Percentiles rank a stretch among this genome's conserved stretches.
Conservation (phyloP, 2,113 vertebrate species). For the Cairina moschata region DNA sequence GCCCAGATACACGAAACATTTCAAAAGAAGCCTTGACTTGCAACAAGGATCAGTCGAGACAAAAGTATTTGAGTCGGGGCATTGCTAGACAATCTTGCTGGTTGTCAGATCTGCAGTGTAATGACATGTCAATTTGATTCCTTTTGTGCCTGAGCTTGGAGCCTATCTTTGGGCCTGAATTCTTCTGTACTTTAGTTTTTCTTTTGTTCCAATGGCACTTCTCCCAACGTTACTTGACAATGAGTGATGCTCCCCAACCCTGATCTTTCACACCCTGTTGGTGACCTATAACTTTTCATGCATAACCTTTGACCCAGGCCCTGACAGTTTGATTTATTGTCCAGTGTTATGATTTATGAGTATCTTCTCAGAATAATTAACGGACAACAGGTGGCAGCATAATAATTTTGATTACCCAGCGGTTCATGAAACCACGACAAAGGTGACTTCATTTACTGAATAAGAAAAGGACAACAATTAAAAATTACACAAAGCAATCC, state of each 20-base stretch:
- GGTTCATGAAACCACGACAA: conserved; percentile 87
- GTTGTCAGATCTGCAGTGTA: conserved; percentile 82
- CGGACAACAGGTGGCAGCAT: conserved; percentile 98
- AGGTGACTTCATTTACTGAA: conserved; percentile 87
- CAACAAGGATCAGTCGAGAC: conserved; percentile 69
- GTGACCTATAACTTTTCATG: conserved; percentile 94
- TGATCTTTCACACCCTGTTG: conserved; percentile 90
- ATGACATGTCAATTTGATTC: conserved; percentile 91
- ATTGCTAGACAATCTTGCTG: conserved; percentile 79
- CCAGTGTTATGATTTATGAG: conserved; percentile 99
- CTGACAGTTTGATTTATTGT: conserved; percentile 99
- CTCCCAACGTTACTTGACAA: conserved; percentile 92
- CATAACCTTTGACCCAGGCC: conserved; percentile 88
- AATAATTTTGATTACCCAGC: conserved; percentile 88
- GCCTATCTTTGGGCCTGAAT: conserved; percentile 79
- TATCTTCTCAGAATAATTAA: conserved; percentile 98
- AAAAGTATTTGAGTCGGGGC: conserved; percentile 66
- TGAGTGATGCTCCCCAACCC: conserved; percentile 92
- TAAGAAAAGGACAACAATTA: conserved; percentile 79
- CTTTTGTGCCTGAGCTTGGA: conserved; percentile 84
- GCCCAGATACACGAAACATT: conserved; percentile 23
- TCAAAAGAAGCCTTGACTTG: conserved; percentile 75
- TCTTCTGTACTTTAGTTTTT: conserved; percentile 89
- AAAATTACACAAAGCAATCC: conserved; percentile 77
- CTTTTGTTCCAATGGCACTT: conserved; percentile 91